Evolutionary conservation across 92 coral and sea anemone genomes (phyloP).

Genomic region (Diadumene lineata): DNA sequence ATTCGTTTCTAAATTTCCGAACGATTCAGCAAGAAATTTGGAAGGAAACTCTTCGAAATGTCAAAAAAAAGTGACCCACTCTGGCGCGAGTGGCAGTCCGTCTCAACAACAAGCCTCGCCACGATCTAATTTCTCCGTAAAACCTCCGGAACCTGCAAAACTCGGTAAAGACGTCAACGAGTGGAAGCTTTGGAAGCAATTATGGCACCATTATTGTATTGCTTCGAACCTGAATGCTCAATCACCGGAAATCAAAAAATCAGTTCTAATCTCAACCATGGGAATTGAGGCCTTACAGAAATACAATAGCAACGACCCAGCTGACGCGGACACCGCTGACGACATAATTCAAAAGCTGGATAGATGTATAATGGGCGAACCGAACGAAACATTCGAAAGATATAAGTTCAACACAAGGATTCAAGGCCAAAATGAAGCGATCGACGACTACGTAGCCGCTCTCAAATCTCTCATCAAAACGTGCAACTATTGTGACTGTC

Average conservation of each 20-base stretch:
- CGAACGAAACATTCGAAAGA: constrained; percentile 23
- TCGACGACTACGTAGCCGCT: constrained; percentile 21
- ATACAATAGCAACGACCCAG: constrained; percentile 13
- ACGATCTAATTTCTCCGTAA: constrained; percentile 14
- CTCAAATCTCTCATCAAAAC: constrained; percentile 13
- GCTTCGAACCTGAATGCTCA: constrained; percentile 7
- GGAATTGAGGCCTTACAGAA: background rate
- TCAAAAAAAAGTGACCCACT: background rate
- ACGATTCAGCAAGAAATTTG: constrained; percentile 4
- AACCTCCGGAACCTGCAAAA: constrained; percentile 23
- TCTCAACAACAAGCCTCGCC: background rate
- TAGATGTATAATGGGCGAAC: constrained; percentile 16
- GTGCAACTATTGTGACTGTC: constrained; percentile 26
- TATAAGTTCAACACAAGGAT: constrained; percentile 24
- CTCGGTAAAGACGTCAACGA: constrained; percentile 9
- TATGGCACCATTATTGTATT: constrained; percentile 17
- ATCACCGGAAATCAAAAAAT: constrained; percentile 3
- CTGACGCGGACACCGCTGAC: constrained; percentile 6
- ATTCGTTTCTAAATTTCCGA: too few species aligned
- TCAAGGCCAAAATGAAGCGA: constrained; percentile 16
- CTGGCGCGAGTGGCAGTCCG: constrained; percentile 8
- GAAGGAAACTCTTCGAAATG: constrained; percentile 17
- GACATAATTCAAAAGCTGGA: constrained; percentile 19
- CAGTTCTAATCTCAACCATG: constrained; percentile 9
- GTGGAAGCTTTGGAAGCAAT: constrained; percentile 19